A percentile compares a stretch with the other conserved stretches of the same genome.
These are phyloP conservation scores for Heterotis niloticus DNA, from an alignment of 2,113 vertebrate genomes.

Conservation along the genomic window DNA sequence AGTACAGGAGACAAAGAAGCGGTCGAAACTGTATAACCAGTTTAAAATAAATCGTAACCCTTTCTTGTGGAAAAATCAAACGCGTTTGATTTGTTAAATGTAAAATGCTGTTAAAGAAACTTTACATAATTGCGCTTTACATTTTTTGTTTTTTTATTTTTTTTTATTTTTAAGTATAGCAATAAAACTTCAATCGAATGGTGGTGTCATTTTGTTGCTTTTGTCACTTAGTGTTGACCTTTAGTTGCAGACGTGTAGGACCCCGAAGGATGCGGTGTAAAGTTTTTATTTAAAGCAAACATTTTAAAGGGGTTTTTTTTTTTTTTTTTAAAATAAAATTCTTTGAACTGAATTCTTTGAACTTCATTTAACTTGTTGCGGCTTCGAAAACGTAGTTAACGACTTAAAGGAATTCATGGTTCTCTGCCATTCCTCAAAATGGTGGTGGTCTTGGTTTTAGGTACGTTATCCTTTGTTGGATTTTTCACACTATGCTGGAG, in stretches of 20 bases:
- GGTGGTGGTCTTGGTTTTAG: neutral
- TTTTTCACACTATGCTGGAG: no score
- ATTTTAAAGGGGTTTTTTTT: no score
- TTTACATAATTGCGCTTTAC: slow-evolving; percentile 25
- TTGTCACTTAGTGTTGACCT: slow-evolving; percentile 48
- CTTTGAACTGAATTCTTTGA: slow-evolving; percentile 52
- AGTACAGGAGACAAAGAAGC: neutral
- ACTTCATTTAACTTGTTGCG: slow-evolving; percentile 48
- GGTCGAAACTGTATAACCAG: slow-evolving; percentile 19
- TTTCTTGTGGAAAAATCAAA: slow-evolving; percentile 18
- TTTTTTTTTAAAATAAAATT: slow-evolving; percentile 65
- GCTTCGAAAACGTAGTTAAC: neutral
- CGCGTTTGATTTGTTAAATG: slow-evolving; percentile 24
- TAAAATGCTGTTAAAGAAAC: slow-evolving; percentile 12
- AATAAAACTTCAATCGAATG: slow-evolving; percentile 28
- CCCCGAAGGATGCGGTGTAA: slow-evolving; percentile 48
- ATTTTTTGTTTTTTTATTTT: slow-evolving; percentile 11
- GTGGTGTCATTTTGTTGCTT: slow-evolving; percentile 44
- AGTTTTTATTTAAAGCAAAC: slow-evolving; percentile 48
- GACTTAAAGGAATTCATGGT: neutral
- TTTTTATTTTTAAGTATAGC: slow-evolving; percentile 15
- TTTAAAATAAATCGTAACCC: slow-evolving; percentile 1
- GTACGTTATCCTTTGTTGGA: neutral
- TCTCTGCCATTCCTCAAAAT: neutral
- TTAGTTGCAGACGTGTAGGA: slow-evolving; percentile 43